Evolutionary conservation across 2,888 invertebrate species (phyloP), one percentile per base, ranked within the genome.

Genomic region (Pherbina coryleti): DNA sequence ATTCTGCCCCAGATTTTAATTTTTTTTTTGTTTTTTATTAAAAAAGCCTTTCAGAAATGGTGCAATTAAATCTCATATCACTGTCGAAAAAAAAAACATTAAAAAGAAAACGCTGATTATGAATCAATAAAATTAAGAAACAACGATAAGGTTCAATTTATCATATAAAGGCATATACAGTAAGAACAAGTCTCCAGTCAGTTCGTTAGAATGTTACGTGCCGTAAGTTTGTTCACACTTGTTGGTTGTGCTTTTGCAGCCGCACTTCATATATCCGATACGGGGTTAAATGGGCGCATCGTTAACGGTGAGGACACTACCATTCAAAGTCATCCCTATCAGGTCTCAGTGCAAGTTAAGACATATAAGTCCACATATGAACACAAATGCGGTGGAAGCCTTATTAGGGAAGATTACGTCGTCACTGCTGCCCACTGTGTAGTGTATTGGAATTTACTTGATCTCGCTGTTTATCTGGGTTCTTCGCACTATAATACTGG

Each of bases 241-340:
- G 64, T 85, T 25, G 81, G 81, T 51, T 49, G 49, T 8, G 82
- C 82, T 17, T 82, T 82, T 0, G 82, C 84, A n/a, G 80, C 81
- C 34, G 67, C 79, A 7, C 0, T 81, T 1, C 79, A 77, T 66
- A 11, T 44, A 44, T 44, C 44, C 14, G 44, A 44, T 7, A 79
- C 82, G 79, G 81, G 76, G 3, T 81, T 79, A 5, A 82, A 83
- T 17, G 89, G 89, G 0, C 85, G 89, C 76, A 91, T 91, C 76
- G 90, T 91, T 3, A 91, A 91, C 37, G 91, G 91, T 17, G 83
- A 83, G 22, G 79, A 82, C 19, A 88, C 88, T 11, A 82, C 85
- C 9, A 91, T 91, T 76, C 84, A 86, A 34, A 82, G 83, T 0
- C 88, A 88, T 81, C 91, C 91, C 9, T 90, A 90, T 79, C 91